Evolutionary conservation across 2,888 invertebrate genomes (phyloP), one percentile per base, ranked within the genome.

Genomic region (Hydrotaea cyrtoneurina): DNA sequence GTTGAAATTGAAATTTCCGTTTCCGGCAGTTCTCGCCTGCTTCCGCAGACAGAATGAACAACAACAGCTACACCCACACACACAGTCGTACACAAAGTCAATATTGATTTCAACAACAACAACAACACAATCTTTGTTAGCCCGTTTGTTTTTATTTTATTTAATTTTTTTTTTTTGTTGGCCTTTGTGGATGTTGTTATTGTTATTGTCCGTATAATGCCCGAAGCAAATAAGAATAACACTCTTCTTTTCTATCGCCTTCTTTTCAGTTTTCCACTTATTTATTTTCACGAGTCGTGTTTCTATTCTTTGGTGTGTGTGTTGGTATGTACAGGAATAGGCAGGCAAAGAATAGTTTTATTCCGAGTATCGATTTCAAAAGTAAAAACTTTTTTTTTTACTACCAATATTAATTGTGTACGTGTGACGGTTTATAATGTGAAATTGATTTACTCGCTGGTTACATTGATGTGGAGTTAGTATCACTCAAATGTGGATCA

Each of bases 1-100:
- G 66, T 39, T 43, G 66, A 66, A 39, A 66, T 81, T 74, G 46
- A 72, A 36, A 76, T 73, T 73, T 83, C 66, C 66, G 72, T 76
- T 78, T 79, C 72, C 76, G 76, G 57, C 76, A 64, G 13, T 19
- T 79, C 23, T 53, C 10, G 43, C 64, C 46, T 17, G 36, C 62
- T 19, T 19, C 66, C 66, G 66, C 19, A 8, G n/a, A 17, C 53
- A 4, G 31, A 31, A 31, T 31, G 31, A 31, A 31, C 4, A 55
- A 55, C 21, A 31, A 31, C 7, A 31, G 7, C 31, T 31, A 31
- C 31, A 55, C 55, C 39, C 21, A 31, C 31, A 31, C 31, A 31
- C 31, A 31, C 31, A 43, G 21, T 19, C 31, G 43, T 13, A 66
- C 66, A 66, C 17, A 11, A 8, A 62, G 23, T 36, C 15, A 43